Evolutionary conservation across 2,113 vertebrate genomes (phyloP).

Genomic region (Tringa solitaria): DNA sequence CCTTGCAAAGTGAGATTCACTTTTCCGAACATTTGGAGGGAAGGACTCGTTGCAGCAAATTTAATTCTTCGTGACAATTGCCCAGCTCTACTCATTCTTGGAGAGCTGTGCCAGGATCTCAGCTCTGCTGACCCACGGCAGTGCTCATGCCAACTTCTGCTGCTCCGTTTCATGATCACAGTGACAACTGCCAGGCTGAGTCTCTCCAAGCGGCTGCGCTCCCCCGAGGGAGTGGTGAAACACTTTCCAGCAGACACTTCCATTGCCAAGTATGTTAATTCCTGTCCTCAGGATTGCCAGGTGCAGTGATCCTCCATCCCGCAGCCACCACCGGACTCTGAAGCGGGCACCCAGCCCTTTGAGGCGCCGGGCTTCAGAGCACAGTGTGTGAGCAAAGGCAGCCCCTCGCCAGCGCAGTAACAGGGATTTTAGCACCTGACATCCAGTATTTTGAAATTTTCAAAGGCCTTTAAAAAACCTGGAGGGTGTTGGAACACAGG

Average conservation of each 20-base stretch:
- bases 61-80: not conserved
- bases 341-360: accelerated
- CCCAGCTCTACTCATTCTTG: not conserved
- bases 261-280: not conserved
- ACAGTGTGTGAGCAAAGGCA: not conserved
- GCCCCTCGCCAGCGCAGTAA: not conserved
- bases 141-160: not conserved
- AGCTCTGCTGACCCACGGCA: not conserved
- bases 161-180: not conserved
- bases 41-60: not conserved
- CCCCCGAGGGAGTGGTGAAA: not conserved
- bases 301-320: not conserved
- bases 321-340: not conserved
- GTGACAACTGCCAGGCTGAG: not conserved
- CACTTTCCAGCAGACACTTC: not conserved
- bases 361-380: not conserved
- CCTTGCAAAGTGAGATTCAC: not conserved
- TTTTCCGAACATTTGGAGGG: not conserved
- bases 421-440: not conserved
- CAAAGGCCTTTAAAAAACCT: not conserved
- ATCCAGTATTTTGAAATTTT: not conserved
- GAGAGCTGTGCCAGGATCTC: not conserved
- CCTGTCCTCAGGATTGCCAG: not conserved
- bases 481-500: not conserved
- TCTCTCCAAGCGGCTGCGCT: not conserved